phyloP scores from a whole-genome alignment of 2,888 invertebrate genomes.

The Tanytarsus gracilentus region DNA sequence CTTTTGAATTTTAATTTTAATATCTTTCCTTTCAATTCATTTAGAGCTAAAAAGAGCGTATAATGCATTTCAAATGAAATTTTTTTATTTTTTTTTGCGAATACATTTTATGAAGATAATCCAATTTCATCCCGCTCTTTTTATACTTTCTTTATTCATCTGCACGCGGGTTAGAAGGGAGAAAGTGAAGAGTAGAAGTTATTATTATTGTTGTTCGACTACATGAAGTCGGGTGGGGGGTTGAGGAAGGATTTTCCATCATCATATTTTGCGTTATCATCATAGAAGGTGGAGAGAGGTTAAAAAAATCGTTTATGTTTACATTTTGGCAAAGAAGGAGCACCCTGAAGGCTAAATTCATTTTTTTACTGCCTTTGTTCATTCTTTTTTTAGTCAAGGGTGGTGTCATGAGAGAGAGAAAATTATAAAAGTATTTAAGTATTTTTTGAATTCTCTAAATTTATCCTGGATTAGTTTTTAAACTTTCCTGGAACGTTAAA shows the following conservation, averaged over 20 bases:
- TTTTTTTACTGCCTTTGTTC: no score
- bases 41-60: constrained; percentile 28
- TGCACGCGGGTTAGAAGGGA: not conserved
- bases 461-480: no score
- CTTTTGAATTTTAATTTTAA: constrained; percentile 26
- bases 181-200: not conserved
- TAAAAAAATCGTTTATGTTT: constrained; percentile 27
- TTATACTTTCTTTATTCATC: constrained; percentile 28
- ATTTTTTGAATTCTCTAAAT: no score
- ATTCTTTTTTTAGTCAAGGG: no score
- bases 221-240: not conserved
- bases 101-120: constrained; percentile 24
- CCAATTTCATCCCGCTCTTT: constrained; percentile 28
- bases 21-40: constrained; percentile 17
- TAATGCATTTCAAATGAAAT: constrained; percentile 29
- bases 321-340: constrained; percentile 11
- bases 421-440: no score
- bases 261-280: constrained; percentile 29
- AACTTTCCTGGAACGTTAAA: no score
- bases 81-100: constrained; percentile 15
- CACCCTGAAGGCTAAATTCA: constrained; percentile 25
- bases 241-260: constrained; percentile 8
- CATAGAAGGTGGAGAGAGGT: no score
- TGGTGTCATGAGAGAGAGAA: no score
- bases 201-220: not conserved